Evolutionary conservation across 2,888 invertebrate species (phyloP).

Genomic region (Ophion slaviceki): DNA sequence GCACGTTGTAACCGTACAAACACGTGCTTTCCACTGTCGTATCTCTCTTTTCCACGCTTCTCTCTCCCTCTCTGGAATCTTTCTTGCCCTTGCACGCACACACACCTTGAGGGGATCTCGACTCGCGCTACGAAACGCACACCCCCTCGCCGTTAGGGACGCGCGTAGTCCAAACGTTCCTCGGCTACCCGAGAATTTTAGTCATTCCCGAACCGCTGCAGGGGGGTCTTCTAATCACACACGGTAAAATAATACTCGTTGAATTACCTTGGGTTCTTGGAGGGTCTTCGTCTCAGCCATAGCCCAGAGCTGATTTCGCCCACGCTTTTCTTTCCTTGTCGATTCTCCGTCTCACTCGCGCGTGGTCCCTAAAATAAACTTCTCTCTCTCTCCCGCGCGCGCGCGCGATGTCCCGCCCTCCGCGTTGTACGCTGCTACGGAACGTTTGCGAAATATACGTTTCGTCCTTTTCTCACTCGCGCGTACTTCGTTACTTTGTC

Average conservation of each 20-base stretch:
- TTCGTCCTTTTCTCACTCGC: not conserved
- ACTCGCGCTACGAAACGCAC: not conserved
- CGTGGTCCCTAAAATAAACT: conserved; percentile 18
- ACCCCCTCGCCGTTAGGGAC: conserved; percentile 13
- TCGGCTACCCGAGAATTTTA: conserved; percentile 18
- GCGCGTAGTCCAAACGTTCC: conserved; percentile 30
- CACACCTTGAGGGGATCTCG: conserved; percentile 38
- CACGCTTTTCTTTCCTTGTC: conserved; percentile 31
- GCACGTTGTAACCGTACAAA: conserved; percentile 64
- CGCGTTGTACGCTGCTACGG: not conserved
- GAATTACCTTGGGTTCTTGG: conserved; percentile 58
- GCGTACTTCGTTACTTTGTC: not conserved
- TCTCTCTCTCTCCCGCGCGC: not conserved
- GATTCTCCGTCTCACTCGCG: conserved; percentile 14
- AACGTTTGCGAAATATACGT: conserved; percentile 7
- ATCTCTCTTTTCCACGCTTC: conserved; percentile 42
- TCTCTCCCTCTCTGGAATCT: conserved; percentile 17
- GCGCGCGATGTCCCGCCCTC: not conserved
- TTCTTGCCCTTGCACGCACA: conserved; percentile 24
- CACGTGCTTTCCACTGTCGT: conserved; percentile 74
- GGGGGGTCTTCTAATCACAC: not conserved
- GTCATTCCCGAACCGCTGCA: conserved; percentile 18
- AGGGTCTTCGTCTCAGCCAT: conserved; percentile 65
- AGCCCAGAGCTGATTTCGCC: conserved; percentile 59
- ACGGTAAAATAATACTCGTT: not conserved